Percentiles rank a stretch among this genome's conserved stretches.
Evolutionary conservation across 2,888 invertebrate species (phyloP).

Genomic region (Smittia sp.): DNA sequence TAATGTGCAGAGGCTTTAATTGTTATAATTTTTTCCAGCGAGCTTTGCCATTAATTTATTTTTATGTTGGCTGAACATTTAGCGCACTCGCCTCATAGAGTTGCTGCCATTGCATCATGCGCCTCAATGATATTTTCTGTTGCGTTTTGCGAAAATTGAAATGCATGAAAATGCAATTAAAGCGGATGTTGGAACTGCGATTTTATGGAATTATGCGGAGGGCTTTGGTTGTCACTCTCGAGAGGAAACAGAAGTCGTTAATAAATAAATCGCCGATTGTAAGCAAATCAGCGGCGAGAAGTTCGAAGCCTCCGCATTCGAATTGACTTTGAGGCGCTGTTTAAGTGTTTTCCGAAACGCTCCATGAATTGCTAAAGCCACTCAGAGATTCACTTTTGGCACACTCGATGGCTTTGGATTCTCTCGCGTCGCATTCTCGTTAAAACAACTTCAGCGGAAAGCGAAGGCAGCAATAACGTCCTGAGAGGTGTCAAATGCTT

Average conservation of each 20-base stretch:
- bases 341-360: too few relatives aligned
- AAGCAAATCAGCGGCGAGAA: background rate
- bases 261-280: constrained; percentile 14
- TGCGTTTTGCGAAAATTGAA: too few relatives aligned
- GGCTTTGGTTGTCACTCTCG: background rate
- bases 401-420: too few relatives aligned
- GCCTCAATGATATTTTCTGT: background rate
- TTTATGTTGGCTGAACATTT: constrained; percentile 38
- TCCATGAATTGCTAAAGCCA: too few relatives aligned
- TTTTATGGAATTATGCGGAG: constrained; percentile 2
- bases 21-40: constrained; percentile 10
- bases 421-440: background rate
- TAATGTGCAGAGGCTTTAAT: constrained; percentile 32
- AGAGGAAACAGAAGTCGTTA: background rate
- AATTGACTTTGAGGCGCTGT: too few relatives aligned
- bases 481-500: constrained; percentile 36
- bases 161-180: constrained; percentile 27
- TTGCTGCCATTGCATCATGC: constrained; percentile 21
- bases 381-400: too few relatives aligned
- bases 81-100: constrained; percentile 15
- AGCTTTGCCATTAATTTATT: constrained; percentile 30
- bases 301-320: too few relatives aligned
- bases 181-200: constrained; percentile 32
- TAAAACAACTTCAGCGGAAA: background rate
- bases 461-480: background rate